These are phyloP conservation scores for Latheticus oryzae DNA, from an alignment of 2,888 invertebrate genomes.

Conservation along the genomic window DNA sequence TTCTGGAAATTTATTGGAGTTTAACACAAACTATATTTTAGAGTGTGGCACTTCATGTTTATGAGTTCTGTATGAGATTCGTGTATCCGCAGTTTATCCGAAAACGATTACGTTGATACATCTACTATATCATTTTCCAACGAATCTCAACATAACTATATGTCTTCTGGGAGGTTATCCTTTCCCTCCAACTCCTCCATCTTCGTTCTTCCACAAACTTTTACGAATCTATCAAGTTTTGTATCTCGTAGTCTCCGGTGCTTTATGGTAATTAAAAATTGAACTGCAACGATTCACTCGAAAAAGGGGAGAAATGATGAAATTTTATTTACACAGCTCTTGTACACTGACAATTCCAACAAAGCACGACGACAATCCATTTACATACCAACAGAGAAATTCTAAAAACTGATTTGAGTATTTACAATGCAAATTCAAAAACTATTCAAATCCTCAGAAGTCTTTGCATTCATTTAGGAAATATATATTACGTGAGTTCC, in stretches of 20 bases:
- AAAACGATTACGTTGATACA: slow-evolving; percentile 53
- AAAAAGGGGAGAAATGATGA: slow-evolving; percentile 39
- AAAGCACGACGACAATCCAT: slow-evolving; percentile 46
- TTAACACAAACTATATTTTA: slow-evolving; percentile 45
- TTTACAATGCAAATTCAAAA: slow-evolving; percentile 51
- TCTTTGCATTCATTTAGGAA: slow-evolving; percentile 38
- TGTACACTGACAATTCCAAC: slow-evolving; percentile 45
- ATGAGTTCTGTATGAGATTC: slow-evolving; percentile 41
- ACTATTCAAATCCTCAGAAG: slow-evolving; percentile 43
- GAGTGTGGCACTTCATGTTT: slow-evolving; percentile 46
- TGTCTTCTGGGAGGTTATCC: slow-evolving; percentile 6
- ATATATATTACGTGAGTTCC: slow-evolving; percentile 29
- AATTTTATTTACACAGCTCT: slow-evolving; percentile 43
- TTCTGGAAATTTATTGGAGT: too few species aligned
- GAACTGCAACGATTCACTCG: slow-evolving; percentile 28
- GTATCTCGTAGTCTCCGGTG: slow-evolving; percentile 7
- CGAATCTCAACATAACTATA: slow-evolving; percentile 22
- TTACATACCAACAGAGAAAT: slow-evolving; percentile 50
- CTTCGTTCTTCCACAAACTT: slow-evolving; percentile 4
- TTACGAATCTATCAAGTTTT: slow-evolving; percentile 8
- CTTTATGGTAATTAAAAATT: slow-evolving; percentile 37
- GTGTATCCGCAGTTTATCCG: slow-evolving; percentile 45
- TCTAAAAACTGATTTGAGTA: slow-evolving; percentile 52
- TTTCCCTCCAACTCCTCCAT: slow-evolving; percentile 1
- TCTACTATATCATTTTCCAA: slow-evolving; percentile 38